These are phyloP conservation scores for Oenanthe melanoleuca DNA, from an alignment of 2,113 vertebrate genomes.

Conservation along the genomic window DNA sequence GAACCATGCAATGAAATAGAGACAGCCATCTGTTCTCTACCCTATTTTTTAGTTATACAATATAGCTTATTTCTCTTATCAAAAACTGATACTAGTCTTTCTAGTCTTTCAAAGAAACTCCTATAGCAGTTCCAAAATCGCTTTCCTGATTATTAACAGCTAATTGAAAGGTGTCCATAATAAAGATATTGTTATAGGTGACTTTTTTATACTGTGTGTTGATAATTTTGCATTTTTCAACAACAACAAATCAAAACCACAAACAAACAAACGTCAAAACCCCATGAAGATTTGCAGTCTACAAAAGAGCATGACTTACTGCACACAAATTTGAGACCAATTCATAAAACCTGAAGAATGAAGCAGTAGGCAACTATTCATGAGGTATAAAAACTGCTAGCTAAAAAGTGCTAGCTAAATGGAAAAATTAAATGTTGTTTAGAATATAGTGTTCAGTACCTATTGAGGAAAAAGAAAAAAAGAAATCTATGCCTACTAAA, in stretches of 20 bases:
- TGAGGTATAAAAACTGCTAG: not conserved
- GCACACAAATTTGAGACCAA: not conserved
- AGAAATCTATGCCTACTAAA: not conserved
- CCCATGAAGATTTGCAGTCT: accelerated
- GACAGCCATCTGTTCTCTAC: not conserved
- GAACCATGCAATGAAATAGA: not conserved
- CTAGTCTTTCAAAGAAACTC: not conserved
- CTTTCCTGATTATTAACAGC: accelerated
- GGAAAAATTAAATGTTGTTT: not conserved
- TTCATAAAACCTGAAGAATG: not conserved
- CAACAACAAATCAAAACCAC: no score
- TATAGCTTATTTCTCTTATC: not conserved
- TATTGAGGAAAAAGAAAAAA: not conserved
- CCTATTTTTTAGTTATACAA: accelerated
- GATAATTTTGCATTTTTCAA: not conserved
- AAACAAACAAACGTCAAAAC: not conserved
- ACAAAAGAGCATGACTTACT: not conserved
- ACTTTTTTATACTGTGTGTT: accelerated
- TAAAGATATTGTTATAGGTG: accelerated
- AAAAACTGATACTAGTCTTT: not conserved
- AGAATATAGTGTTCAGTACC: not conserved
- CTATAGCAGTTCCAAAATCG: not conserved
- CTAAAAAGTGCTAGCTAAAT: not conserved
- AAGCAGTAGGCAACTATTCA: not conserved
- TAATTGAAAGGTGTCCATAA: not conserved